Evolutionary conservation across 2,113 vertebrate genomes (phyloP), one percentile per base, ranked within the genome.

Genomic region (Proteles cristata): DNA sequence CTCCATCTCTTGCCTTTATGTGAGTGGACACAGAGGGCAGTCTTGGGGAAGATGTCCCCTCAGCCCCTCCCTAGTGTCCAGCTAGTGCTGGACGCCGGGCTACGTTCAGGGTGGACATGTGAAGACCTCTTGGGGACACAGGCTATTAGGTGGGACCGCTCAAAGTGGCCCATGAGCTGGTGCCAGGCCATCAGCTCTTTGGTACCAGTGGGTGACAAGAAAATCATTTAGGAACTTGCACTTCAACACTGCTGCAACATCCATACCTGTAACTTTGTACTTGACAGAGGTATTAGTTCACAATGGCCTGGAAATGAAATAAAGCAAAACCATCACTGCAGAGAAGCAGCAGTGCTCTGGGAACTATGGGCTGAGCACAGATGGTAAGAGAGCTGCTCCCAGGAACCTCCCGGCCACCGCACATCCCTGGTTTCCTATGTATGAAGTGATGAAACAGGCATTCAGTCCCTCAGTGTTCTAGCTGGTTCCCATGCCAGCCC

Each of bases 341-440:
- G 48, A 65, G 58, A 28, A 81, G 66, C 23, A 55, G 45, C 39
- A 2, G 23, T 14, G 7, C 23, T 15, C 15, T 53, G 3, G 63
- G 28, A 63, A 43, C 21, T 5, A 5, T 21, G n/a, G 45, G 11
- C 25, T 11, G 1, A 2, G 19, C 1, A 1, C 53, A 26, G 45
- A 53, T 8, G 50, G 39, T 48, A 14, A 17, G 77, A 65, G 39
- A 39, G 7, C 3, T 25, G 2, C 5, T 16, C 28, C 8, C 0
- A 17, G n/a, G 83, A 14, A 61, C 4, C 63, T 10, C 16, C 53
- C 17, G 16, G 21, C 43, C 3, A 3, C 28, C 0, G 0, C 23
- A 6, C 0, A 0, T n/a, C 14, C 45, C 5, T 14, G 33, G 25
- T 10, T 33, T 53, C 43, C 26, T 19, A 21, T 48, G 19, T 19